These are phyloP conservation scores for Chloromyia formosa DNA, from an alignment of 2,888 invertebrate species.

Conservation along the genomic window DNA sequence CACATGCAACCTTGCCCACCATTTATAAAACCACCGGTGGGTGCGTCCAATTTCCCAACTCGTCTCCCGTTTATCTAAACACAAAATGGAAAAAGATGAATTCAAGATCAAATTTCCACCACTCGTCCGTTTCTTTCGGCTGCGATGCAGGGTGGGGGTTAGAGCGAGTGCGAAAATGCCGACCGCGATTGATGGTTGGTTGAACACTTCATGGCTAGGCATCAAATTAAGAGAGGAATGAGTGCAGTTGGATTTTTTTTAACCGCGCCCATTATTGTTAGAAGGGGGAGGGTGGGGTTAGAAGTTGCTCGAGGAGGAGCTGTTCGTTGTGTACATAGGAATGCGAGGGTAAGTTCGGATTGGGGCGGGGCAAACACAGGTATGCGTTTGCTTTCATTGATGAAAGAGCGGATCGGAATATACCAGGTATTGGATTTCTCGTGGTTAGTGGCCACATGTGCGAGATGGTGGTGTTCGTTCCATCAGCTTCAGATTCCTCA, in stretches of 20 bases:
- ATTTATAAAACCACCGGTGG: conserved; percentile 29
- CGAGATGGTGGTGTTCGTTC: too few relatives aligned
- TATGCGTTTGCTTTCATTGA: too few relatives aligned
- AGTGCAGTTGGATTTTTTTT: neutral
- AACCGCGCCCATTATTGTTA: neutral
- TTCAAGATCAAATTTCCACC: conserved; percentile 2
- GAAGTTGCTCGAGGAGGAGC: too few relatives aligned
- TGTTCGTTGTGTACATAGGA: neutral
- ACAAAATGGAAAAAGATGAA: neutral
- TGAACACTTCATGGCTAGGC: neutral
- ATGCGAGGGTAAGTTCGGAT: neutral
- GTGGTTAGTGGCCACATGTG: too few relatives aligned
- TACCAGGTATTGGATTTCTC: too few relatives aligned
- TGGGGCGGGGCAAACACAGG: neutral
- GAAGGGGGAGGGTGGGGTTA: neutral
- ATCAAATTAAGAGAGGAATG: conserved; percentile 2
- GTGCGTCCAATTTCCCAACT: conserved; percentile 32
- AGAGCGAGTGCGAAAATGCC: neutral
- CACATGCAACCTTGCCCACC: neutral
- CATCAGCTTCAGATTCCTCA: too few relatives aligned
- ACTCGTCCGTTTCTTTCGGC: neutral
- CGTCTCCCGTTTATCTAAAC: neutral
- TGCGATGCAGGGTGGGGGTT: neutral
- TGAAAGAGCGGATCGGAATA: too few relatives aligned
- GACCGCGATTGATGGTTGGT: conserved; percentile 12